These are phyloP conservation scores for Synergus gifuensis DNA, from an alignment of 2,888 invertebrate genomes.

Conservation along the genomic window DNA sequence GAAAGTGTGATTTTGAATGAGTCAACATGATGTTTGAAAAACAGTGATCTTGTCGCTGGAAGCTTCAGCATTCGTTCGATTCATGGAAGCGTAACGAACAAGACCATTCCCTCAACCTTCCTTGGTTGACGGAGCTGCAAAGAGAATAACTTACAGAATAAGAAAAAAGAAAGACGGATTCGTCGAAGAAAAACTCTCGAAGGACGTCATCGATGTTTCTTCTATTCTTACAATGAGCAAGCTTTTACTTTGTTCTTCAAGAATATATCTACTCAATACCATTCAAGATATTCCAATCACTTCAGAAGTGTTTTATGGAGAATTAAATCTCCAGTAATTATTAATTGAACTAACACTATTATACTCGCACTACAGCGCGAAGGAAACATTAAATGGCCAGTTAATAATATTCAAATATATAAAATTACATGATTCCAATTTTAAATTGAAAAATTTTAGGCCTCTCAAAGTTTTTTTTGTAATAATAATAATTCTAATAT, in stretches of 20 bases:
- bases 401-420: too few relatives aligned
- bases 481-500: too few relatives aligned
- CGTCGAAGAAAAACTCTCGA: constrained; percentile 23
- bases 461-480: too few relatives aligned
- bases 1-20: not conserved
- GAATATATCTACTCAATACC: not conserved
- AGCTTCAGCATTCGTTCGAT: constrained; percentile 26
- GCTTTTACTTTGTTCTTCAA: constrained; percentile 29
- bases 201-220: constrained; percentile 22
- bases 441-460: too few relatives aligned
- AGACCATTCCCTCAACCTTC: constrained; percentile 19
- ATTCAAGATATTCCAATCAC: not conserved
- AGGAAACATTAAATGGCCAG: too few relatives aligned
- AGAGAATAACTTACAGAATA: constrained; percentile 14
- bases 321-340: not conserved
- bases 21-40: constrained; percentile 12
- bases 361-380: too few relatives aligned
- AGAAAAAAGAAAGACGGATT: constrained; percentile 19
- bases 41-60: constrained; percentile 16
- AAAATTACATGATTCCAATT: too few relatives aligned
- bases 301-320: not conserved
- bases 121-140: constrained; percentile 36
- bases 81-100: constrained; percentile 42
- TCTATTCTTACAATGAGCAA: not conserved
- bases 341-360: too few relatives aligned